Evolutionary conservation across 2,113 vertebrate genomes (phyloP).

Genomic region (Epinephelus fuscoguttatus): DNA sequence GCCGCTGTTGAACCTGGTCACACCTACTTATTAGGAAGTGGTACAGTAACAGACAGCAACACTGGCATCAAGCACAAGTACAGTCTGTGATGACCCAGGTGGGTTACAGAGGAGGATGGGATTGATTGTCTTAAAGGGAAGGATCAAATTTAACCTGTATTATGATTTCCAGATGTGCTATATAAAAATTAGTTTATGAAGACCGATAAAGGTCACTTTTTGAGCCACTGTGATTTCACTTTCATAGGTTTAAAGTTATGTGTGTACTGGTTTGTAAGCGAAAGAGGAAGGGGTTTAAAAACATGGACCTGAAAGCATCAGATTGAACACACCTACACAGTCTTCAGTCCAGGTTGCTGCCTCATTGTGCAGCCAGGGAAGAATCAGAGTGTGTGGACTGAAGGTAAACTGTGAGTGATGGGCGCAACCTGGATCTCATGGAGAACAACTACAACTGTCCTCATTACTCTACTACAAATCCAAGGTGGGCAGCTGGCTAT

Average conservation of each 20-base stretch:
- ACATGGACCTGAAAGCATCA: slow-evolving; percentile 17
- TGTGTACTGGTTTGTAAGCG: not conserved
- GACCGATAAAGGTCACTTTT: not conserved
- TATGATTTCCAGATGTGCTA: not conserved
- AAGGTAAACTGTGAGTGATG: slow-evolving; percentile 42
- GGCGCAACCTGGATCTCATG: slow-evolving; percentile 35
- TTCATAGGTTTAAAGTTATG: not conserved
- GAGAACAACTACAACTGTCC: slow-evolving; percentile 26
- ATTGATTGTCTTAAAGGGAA: not conserved
- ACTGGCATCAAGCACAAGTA: not conserved
- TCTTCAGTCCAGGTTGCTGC: slow-evolving; percentile 6
- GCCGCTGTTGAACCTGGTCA: not conserved
- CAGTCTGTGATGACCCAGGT: not conserved
- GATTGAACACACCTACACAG: not conserved
- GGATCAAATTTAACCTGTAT: not conserved
- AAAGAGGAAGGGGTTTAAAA: slow-evolving; percentile 69
- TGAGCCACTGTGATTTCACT: not conserved
- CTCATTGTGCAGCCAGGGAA: not conserved
- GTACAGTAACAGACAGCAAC: not conserved
- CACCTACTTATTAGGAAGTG: not conserved
- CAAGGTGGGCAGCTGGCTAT: slow-evolving; percentile 51
- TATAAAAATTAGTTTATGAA: not conserved
- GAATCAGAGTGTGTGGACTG: slow-evolving; percentile 1
- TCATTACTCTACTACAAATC: slow-evolving; percentile 50
- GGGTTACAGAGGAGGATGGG: not conserved